Base-by-base conservation (phyloP, 2,113 vertebrate genomes). In the Scartelaos histophorus region DNA sequence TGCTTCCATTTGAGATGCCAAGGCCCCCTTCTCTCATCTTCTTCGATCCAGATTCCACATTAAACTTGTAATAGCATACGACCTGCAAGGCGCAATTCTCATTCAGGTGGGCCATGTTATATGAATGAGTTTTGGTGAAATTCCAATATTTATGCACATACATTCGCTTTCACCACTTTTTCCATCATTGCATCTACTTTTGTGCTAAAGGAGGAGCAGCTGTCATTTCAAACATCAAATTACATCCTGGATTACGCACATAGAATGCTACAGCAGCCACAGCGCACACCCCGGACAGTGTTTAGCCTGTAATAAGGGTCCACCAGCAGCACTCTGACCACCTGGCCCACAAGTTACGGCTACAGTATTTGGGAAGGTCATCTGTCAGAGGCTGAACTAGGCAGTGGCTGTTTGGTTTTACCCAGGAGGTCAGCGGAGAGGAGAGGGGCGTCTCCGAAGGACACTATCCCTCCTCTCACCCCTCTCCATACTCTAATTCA, bases 81-180 rank as follows among this genome's bases (percentile, higher is more conserved):
- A 82, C 85, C 89, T 91, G 87, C 83, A 66, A 92, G 90, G 91
- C 91, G 91, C 75, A 47, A 85, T 88, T 93, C 79, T 88, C 85
- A 93, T 93, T 91, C 90, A 91, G 86, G 81, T 68, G 51, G 74
- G 83, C 84, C 89, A 91, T 93, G 89, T 93, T 92, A 92, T 93
- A 92, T 93, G 92, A 93, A 93, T 93, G 92, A 93, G 91, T 89
- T 89, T 82, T 88, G 79, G 85, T 87, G 83, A 93, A 93, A 93
- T 90, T 87, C 81, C 91, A 91, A 93, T 93, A 93, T 93, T 93
- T 94, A 93, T 93, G 92, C 91, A 93, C 91, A 93, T 93, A 93
- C 82, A 93, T 92, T 93, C 86, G 3, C 84, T 88, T 84, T 82
- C 78, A 16, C 74, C 76, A 76, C 76, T 70, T 66, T 75, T 86